A percentile compares a stretch with the other conserved stretches of the same genome.
Evolutionary conservation across 2,888 invertebrate genomes (phyloP).

Genomic region (Craniophora ligustri): DNA sequence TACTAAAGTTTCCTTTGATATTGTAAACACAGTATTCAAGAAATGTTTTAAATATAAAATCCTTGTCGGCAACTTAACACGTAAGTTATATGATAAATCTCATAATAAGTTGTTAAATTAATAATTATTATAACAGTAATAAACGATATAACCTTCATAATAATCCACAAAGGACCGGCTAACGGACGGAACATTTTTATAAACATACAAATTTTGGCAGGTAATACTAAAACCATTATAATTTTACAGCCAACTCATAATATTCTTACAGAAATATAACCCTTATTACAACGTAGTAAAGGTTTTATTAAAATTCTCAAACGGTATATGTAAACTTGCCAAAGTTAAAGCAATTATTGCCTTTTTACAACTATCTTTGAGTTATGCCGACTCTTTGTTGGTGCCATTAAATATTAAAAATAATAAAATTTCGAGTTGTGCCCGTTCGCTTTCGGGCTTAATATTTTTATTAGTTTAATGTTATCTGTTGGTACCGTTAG

Average conservation of each 20-base stretch:
- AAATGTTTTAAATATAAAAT: background rate
- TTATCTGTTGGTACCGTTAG: constrained; percentile 62
- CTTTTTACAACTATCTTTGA: constrained; percentile 74
- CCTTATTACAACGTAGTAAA: constrained; percentile 9
- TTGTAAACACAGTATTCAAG: background rate
- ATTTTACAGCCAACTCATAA: background rate
- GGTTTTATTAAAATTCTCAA: constrained; percentile 1
- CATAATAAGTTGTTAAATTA: constrained; percentile 23
- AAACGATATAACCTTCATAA: constrained; percentile 32
- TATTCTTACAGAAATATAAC: constrained; percentile 24
- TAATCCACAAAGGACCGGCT: constrained; percentile 47
- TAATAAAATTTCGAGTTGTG: constrained; percentile 55
- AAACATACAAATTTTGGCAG: constrained; percentile 57
- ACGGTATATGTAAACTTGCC: constrained; percentile 33
- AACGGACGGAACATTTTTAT: constrained; percentile 48
- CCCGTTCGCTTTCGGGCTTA: constrained; percentile 45
- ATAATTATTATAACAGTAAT: constrained; percentile 44
- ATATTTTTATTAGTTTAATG: constrained; percentile 69
- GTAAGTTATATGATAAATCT: too few species aligned
- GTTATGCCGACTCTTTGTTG: constrained; percentile 67
- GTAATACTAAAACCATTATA: constrained; percentile 50
- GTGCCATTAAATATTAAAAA: constrained; percentile 66
- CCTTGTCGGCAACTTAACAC: constrained; percentile 3
- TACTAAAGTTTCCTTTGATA: background rate
- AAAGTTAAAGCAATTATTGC: constrained; percentile 69